These are phyloP conservation scores for Hyles lineata DNA, from an alignment of 2,888 invertebrate species.

Conservation along the genomic window DNA sequence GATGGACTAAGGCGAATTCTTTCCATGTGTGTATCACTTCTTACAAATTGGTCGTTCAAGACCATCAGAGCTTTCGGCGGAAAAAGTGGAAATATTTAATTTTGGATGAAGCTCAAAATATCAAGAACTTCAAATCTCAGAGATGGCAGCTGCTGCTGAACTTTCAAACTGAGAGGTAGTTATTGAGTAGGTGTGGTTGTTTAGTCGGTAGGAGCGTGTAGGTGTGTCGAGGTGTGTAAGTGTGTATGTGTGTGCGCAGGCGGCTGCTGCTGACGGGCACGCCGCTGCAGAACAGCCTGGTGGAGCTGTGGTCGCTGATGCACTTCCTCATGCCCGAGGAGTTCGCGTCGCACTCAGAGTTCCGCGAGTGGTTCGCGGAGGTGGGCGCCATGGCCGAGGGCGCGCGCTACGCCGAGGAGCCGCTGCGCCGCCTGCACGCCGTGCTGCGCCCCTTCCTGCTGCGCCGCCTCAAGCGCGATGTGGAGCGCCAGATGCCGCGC, in stretches of 20 bases:
- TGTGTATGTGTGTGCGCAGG: constrained; percentile 76
- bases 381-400: constrained; percentile 87
- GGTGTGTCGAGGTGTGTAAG: background rate
- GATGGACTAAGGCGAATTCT: constrained; percentile 99
- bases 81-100: constrained; percentile 99
- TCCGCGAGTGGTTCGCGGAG: constrained; percentile 99
- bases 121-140: constrained; percentile 99
- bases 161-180: constrained; percentile 95
- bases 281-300: constrained; percentile 97
- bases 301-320: constrained; percentile 99
- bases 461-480: constrained; percentile 96
- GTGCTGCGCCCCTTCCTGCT: constrained; percentile 97
- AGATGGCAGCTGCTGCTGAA: constrained; percentile 98
- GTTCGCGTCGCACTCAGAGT: constrained; percentile 97
- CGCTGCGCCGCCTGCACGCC: constrained; percentile 69
- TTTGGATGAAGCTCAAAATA: constrained; percentile 99
- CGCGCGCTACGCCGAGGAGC: constrained; percentile 64
- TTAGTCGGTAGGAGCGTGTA: background rate
- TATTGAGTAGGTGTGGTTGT: background rate
- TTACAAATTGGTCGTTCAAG: constrained; percentile 98
- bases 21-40: constrained; percentile 99
- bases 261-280: constrained; percentile 96
- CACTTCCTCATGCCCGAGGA: constrained; percentile 99
- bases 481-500: constrained; percentile 97
- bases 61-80: constrained; percentile 98